These are phyloP conservation scores for Heteromyza rotundicornis DNA, from an alignment of 2,888 invertebrate genomes.

Conservation along the genomic window DNA sequence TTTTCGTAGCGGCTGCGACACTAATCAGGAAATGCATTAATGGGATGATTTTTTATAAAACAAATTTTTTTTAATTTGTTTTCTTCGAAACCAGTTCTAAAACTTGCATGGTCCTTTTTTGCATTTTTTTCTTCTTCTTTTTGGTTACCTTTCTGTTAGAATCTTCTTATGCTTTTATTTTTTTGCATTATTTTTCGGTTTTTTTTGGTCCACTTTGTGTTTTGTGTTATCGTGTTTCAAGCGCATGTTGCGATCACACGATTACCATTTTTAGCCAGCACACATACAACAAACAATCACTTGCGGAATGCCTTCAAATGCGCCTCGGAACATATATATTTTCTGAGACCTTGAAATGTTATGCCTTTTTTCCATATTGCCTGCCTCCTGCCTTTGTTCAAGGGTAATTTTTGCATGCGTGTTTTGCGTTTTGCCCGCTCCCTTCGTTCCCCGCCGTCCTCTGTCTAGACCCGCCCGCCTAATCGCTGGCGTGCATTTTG, in stretches of 20 bases:
- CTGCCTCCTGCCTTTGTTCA: slow-evolving; percentile 7
- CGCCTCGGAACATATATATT: slow-evolving; percentile 13
- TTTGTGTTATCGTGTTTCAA: slow-evolving; percentile 46
- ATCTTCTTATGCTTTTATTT: slow-evolving; percentile 11
- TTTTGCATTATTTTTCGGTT: slow-evolving; percentile 26
- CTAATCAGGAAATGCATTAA: slow-evolving; percentile 48
- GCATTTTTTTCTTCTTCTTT: slow-evolving; percentile 1
- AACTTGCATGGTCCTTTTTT: background rate
- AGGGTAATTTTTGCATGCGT: slow-evolving; percentile 22
- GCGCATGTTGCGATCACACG: slow-evolving; percentile 38
- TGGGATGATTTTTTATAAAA: background rate
- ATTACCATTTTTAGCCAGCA: no score
- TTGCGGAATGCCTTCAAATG: background rate
- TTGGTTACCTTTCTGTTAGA: no score
- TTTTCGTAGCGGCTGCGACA: slow-evolving; percentile 37
- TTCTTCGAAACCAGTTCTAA: slow-evolving; percentile 38
- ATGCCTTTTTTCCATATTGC: background rate
- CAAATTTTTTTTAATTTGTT: background rate
- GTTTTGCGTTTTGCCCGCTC: no score
- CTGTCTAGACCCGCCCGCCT: slow-evolving; percentile 18
- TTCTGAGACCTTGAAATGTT: slow-evolving; percentile 19
- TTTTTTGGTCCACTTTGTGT: slow-evolving; percentile 13
- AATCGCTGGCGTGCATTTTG: slow-evolving; percentile 7
- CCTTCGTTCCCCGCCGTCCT: background rate
- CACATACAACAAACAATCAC: no score